phyloP scores from a whole-genome alignment of 2,113 vertebrate species.

The Phaetusa simplex region DNA sequence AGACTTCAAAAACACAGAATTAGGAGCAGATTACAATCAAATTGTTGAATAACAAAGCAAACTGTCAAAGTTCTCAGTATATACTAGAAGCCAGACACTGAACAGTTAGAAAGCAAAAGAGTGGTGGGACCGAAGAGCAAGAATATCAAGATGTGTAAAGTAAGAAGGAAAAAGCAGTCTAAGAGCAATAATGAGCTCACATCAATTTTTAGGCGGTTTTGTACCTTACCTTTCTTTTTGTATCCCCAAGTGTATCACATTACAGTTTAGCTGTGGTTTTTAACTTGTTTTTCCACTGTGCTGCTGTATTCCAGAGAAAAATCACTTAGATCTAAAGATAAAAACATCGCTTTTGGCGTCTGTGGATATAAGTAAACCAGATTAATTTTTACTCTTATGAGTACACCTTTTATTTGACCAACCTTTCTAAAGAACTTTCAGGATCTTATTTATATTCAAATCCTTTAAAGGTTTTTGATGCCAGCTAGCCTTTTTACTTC shows the following conservation, averaged over 20 bases:
- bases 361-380: not conserved
- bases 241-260: not conserved
- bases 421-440: not conserved
- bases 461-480: not conserved
- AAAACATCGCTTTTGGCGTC: not conserved
- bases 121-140: fast-evolving
- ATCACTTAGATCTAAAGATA: not conserved
- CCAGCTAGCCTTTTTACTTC: not conserved
- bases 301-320: not conserved
- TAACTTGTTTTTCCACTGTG: not conserved
- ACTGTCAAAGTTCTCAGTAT: not conserved
- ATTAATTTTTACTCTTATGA: not conserved
- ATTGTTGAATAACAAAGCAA: not conserved
- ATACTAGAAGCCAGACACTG: not conserved
- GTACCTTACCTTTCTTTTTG: not conserved
- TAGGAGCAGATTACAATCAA: not conserved
- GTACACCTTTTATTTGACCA: not conserved
- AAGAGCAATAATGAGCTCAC: not conserved
- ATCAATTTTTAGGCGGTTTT: not conserved
- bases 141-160: not conserved
- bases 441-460: not conserved
- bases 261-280: not conserved
- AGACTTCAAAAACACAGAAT: not conserved
- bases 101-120: not conserved
- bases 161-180: not conserved